Conservation (phyloP, 2,888 invertebrate genomes). For the Callyntrura sp. region DNA sequence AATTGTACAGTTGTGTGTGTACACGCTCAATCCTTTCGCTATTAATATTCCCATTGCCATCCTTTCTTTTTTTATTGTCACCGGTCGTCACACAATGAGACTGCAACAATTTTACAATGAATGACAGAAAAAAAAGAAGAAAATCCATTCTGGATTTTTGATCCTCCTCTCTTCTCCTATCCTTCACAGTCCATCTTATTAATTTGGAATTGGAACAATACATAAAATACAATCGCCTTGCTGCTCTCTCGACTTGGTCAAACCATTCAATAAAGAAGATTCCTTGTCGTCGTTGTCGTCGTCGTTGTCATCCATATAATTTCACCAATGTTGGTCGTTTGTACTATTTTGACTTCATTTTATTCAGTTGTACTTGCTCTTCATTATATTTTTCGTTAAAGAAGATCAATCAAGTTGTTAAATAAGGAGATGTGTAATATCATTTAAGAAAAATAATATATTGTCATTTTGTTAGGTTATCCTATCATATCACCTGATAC, state of each 20-base stretch:
- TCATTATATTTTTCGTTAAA: background rate
- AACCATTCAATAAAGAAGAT: no score
- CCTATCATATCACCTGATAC: background rate
- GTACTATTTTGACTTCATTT: no score
- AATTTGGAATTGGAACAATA: constrained; percentile 34
- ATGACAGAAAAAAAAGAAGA: constrained; percentile 6
- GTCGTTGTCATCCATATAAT: no score
- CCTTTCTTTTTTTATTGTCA: background rate
- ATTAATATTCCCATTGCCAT: background rate
- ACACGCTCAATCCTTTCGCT: background rate
- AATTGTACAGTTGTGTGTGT: background rate
- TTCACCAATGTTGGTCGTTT: background rate
- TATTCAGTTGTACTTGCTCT: background rate
- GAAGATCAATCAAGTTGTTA: constrained; percentile 31
- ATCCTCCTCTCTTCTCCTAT: background rate
- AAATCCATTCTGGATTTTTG: constrained; percentile 28
- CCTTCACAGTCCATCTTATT: background rate
- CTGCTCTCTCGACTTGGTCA: background rate
- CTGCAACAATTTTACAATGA: constrained; percentile 14
- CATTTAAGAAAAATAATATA: background rate
- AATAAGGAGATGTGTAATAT: constrained; percentile 39
- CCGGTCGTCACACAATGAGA: background rate
- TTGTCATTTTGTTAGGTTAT: background rate
- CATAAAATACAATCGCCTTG: background rate
- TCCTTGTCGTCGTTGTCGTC: no score